Evolutionary conservation across 2,888 invertebrate species (phyloP), one percentile per base, ranked within the genome.

Genomic region (Melanotus villosus): DNA sequence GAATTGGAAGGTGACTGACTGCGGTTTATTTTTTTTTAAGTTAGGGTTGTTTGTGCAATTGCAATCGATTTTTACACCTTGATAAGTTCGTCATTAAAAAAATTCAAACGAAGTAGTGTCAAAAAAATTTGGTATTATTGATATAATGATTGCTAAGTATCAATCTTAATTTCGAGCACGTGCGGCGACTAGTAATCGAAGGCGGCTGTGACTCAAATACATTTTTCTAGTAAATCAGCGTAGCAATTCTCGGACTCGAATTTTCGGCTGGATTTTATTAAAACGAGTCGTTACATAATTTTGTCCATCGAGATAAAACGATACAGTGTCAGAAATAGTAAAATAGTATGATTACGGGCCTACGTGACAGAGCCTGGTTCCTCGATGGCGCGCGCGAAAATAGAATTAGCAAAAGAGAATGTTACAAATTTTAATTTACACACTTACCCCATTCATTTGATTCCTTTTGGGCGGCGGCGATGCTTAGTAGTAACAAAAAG

Each of bases 391-490:
- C 74, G 78, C 74, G 78, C 74, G 74, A 79, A 80, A 78, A 75
- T 75, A 67, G 59, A 60, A 73, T 73, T 70, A 74, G 71, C 71
- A 57, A 67, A 68, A 65, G 56, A 21, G 62, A 70, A 60, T 41
- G 54, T 50, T n/a, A 30, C 41, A 71, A 76, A 76, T 71, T 60
- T 63, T 41, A 52, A 71, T 70, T 68, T 73, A 74, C 63, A 62
- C 36, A 80, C 82, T 82, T 73, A 82, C 82, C 82, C 82, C 82
- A 82, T 63, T 80, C 73, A 43, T 78, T 78, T 75, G 72, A 75
- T 54, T 70, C 75, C 10, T 62, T 66, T 54, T 73, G 73, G 69
- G 71, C 76, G 62, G 30, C 56, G 6, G 72, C 54, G 23, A 77
- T 56, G 23, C 69, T 65, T 21, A 80, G 32, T 36, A 77, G 16